Conservation (phyloP, 2,797 vertebrate genomes). For the Falco cherrug region DNA sequence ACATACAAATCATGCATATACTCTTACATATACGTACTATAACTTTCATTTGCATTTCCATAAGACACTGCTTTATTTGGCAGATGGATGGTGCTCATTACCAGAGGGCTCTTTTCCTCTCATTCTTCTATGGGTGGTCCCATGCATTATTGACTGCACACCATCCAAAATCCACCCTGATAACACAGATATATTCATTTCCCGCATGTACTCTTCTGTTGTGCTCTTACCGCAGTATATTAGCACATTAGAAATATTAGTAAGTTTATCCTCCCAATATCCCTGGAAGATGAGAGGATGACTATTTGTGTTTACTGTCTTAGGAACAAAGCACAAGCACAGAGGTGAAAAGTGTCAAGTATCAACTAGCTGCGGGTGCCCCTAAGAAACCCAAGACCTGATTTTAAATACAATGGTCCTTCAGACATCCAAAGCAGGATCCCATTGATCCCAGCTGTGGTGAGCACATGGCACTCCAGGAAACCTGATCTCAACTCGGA, state of each 20-base stretch:
- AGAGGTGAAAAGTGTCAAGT: background rate
- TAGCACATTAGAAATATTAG: constrained; percentile 12
- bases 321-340: background rate
- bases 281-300: background rate
- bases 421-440: background rate
- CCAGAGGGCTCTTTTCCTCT: constrained; percentile 14
- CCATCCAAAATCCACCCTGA: background rate
- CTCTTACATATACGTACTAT: background rate
- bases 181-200: constrained; percentile 50
- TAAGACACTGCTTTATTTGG: background rate
- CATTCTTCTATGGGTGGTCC: constrained; percentile 18
- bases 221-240: background rate
- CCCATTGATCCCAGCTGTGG: background rate
- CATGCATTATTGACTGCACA: constrained; percentile 5
- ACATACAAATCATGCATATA: background rate
- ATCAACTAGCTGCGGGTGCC: background rate
- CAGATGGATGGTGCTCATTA: constrained; percentile 3
- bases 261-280: background rate
- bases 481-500: background rate
- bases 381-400: background rate
- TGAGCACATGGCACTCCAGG: background rate
- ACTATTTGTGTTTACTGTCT: background rate
- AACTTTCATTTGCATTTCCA: constrained; percentile 16
- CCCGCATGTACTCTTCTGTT: background rate
- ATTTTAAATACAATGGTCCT: background rate